A percentile compares a stretch with the other conserved stretches of the same genome.
phyloP scores from a whole-genome alignment of 2,888 invertebrate genomes.

The Phalera bucephala region DNA sequence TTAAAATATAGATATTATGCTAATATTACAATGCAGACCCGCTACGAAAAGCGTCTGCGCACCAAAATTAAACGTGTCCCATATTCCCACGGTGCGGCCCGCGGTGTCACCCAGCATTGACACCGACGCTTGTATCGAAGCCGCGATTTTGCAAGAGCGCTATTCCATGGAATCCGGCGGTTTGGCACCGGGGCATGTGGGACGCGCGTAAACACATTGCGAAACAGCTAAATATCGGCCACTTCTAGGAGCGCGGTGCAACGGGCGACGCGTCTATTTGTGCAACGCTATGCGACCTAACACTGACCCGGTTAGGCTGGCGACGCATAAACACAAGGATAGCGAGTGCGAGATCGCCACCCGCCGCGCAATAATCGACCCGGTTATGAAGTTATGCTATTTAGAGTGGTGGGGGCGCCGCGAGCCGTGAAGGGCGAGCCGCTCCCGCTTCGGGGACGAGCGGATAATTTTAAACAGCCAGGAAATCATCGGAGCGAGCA shows the following conservation, averaged over 20 bases:
- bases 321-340: conserved; percentile 73
- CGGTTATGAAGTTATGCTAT: conserved; percentile 50
- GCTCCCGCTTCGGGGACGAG: conserved; percentile 68
- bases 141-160: conserved; percentile 56
- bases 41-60: conserved; percentile 46
- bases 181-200: conserved; percentile 59
- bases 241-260: conserved; percentile 42
- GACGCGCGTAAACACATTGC: conserved; percentile 65
- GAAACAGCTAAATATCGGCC: conserved; percentile 57
- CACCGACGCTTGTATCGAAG: conserved; percentile 27
- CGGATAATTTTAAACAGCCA: conserved; percentile 75
- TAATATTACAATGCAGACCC: conserved; percentile 15
- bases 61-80: conserved; percentile 58
- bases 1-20: neutral
- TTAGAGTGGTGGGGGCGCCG: conserved; percentile 58
- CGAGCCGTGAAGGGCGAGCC: conserved; percentile 73
- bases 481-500: conserved; percentile 75
- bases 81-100: conserved; percentile 60
- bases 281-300: conserved; percentile 79
- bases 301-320: conserved; percentile 77
- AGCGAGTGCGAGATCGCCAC: conserved; percentile 39
- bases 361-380: conserved; percentile 39
- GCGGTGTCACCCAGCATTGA: conserved; percentile 41
- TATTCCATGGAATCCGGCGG: conserved; percentile 56
- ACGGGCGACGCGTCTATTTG: conserved; percentile 64